Conservation (phyloP, 2,888 invertebrate species). For the Pyrocoelia pectoralis region DNA sequence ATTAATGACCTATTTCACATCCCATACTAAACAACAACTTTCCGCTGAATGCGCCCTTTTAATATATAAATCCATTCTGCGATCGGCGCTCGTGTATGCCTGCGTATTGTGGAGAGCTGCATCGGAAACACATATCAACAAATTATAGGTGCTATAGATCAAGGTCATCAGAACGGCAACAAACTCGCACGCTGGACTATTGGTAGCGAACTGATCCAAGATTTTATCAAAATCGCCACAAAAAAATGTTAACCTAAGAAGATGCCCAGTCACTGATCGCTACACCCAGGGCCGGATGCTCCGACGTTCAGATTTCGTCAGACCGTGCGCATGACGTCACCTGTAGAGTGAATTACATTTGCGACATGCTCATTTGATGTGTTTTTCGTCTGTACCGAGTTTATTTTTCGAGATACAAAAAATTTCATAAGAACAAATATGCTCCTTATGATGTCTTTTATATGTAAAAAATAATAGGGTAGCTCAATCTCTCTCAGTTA, state of each 20-base stretch:
- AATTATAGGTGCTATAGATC: not conserved
- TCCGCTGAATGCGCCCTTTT: constrained; percentile 1
- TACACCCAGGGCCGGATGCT: not conserved
- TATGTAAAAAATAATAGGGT: no score
- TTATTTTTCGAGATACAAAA: no score
- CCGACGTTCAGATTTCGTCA: no score
- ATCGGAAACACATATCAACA: not conserved
- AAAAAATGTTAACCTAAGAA: not conserved
- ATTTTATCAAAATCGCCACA: not conserved
- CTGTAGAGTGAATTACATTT: no score
- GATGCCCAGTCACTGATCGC: not conserved
- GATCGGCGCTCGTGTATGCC: constrained; percentile 4
- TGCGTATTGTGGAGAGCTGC: constrained; percentile 4
- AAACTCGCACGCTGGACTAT: not conserved
- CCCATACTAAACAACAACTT: no score
- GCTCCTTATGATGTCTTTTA: no score
- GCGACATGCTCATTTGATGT: no score
- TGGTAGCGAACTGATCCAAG: constrained; percentile 5
- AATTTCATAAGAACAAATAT: no score
- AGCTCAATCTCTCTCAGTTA: no score
- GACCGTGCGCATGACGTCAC: no score
- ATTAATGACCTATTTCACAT: no score
- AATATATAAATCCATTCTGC: constrained; percentile 2
- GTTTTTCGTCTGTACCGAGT: no score
- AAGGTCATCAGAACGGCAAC: not conserved